Evolutionary conservation across 1,140 invertebrate species (phyloP).

Genomic region (Eueides isabella): DNA sequence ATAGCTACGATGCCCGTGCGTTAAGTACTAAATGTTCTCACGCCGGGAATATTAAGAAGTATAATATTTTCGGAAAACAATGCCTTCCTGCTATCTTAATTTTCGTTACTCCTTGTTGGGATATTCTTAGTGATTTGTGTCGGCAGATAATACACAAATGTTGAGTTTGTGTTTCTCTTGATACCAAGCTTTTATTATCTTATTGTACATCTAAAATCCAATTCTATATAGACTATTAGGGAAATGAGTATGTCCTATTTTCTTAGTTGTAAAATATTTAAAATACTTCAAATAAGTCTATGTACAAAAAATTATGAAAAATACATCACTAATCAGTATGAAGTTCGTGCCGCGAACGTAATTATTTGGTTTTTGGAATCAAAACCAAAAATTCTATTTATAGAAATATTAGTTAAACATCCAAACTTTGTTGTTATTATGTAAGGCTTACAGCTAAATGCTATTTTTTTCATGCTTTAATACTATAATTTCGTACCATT

Average conservation of each 20-base stretch:
- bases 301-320: too few species aligned
- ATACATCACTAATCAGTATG: too few species aligned
- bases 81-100: slow-evolving; percentile 77
- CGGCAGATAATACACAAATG: slow-evolving; percentile 75
- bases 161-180: slow-evolving; percentile 36
- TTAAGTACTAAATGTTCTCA: slow-evolving; percentile 64
- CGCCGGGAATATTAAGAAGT: slow-evolving; percentile 75
- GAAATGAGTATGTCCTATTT: not conserved
- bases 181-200: slow-evolving; percentile 17
- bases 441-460: too few species aligned
- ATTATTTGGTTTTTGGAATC: too few species aligned
- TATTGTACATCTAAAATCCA: not conserved
- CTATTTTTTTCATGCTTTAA: too few species aligned
- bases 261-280: not conserved
- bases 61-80: slow-evolving; percentile 78
- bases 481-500: too few species aligned
- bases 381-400: too few species aligned
- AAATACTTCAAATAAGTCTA: not conserved
- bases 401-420: too few species aligned
- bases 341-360: too few species aligned
- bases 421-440: too few species aligned
- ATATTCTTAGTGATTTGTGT: slow-evolving; percentile 77
- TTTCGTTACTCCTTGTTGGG: slow-evolving; percentile 76
- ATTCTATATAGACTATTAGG: not conserved
- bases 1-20: slow-evolving; percentile 39